phyloP scores from a whole-genome alignment of 2,888 invertebrate species.

The Spisula solida region DNA sequence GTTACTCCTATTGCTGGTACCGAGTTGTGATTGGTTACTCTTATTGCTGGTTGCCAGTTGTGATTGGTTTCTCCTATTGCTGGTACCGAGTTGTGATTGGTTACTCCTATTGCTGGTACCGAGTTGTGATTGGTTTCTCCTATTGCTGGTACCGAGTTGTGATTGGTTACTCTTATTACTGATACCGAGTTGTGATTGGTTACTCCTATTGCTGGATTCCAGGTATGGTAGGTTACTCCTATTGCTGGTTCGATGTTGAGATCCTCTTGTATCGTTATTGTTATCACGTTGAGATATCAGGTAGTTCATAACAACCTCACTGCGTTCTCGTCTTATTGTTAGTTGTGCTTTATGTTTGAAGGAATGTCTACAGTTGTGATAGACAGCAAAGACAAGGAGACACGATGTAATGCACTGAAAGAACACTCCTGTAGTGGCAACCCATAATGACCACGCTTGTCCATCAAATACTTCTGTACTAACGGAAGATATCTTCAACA shows the following conservation, averaged over 20 bases:
- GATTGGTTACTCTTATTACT: neutral
- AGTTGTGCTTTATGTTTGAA: neutral
- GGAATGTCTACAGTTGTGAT: neutral
- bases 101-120: neutral
- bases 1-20: neutral
- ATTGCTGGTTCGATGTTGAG: neutral
- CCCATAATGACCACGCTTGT: neutral
- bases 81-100: neutral
- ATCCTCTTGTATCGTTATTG: neutral
- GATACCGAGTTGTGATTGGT: neutral
- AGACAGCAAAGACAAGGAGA: neutral
- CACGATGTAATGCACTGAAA: neutral
- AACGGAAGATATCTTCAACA: neutral
- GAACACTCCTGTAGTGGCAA: neutral
- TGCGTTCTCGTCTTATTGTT: neutral
- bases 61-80: neutral
- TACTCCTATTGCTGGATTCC: neutral
- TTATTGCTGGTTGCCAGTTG: neutral
- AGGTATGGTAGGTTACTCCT: neutral
- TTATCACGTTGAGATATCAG: neutral
- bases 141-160: neutral
- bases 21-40: neutral
- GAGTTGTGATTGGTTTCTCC: neutral
- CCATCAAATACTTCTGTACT: neutral
- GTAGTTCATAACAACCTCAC: neutral